Base-by-base conservation (phyloP, 2,888 invertebrate genomes). In the Opisthograptis luteolata region DNA sequence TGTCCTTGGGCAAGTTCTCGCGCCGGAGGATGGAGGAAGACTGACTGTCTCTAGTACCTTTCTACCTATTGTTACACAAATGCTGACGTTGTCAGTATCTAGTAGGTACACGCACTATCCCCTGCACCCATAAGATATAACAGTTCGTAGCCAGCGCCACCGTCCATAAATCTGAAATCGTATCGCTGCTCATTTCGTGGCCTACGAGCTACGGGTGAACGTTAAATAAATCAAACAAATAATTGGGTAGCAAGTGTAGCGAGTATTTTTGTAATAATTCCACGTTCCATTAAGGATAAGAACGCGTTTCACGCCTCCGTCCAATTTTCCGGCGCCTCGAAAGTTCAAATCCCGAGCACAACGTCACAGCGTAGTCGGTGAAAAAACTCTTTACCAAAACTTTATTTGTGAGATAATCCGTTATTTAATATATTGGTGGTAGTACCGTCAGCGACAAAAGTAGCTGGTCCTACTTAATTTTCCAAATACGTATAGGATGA, bases 301-400 rank as follows among this genome's bases (percentile, higher is more conserved):
- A 20, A 17, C 43, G 62, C 65, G 61, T 65, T 65, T 63, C 55
- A 50, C 58, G 37, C 43, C 59, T 54, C 56, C 53, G 55, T 65
- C 55, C 69, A 75, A 78, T 78, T 78, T 78, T 76, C 76, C 73
- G 64, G 50, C 24, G 22, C 41, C 30, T 31, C 35, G 27, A 32
- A 35, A 51, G n/a, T n/a, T n/a, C n/a, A n/a, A n/a, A n/a, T n/a
- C 31, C 36, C 15, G 27, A 40, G 32, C 39, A 27, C 12, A 7
- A 28, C 1, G 13, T 20, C 8, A 19, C 3, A 10, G 28, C 20
- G 34, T 24, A 24, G 1, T 14, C 5, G 24, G 13, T 28, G 36
- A 12, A 13, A 3, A 8, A 24, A 24, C 41, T 30, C 8, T 39
- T 32, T 36, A 41, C 42, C 46, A 27, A n/a, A 14, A 22, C 7